These are phyloP conservation scores for Etheostoma nigrum DNA, from an alignment of 2,797 vertebrate species.

Conservation along the genomic window DNA sequence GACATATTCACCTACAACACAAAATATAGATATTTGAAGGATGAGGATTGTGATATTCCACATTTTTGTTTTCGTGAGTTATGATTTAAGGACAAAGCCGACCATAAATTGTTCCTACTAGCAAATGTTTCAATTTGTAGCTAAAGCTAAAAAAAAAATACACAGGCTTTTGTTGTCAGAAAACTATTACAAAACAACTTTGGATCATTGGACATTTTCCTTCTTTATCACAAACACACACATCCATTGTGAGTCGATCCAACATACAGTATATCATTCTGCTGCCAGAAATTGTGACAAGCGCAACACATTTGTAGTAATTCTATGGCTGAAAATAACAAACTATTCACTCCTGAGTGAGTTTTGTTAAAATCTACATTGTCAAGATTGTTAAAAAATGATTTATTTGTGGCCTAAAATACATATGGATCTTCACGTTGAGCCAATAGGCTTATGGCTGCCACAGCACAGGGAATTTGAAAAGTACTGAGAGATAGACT, in stretches of 20 bases:
- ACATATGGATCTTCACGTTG: not conserved
- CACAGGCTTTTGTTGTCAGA: not conserved
- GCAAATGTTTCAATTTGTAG: not conserved
- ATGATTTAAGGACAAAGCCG: not conserved
- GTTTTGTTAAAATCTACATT: not conserved
- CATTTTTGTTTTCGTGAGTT: too few relatives aligned
- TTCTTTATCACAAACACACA: too few relatives aligned
- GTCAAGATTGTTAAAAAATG: too few relatives aligned
- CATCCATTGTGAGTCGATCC: too few relatives aligned
- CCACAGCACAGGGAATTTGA: not conserved
- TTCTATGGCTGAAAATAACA: not conserved
- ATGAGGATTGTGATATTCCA: not conserved
- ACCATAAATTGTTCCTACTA: not conserved
- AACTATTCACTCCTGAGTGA: constrained; percentile 2
- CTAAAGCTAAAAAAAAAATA: not conserved
- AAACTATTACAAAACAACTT: constrained; percentile 1
- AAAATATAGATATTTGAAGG: not conserved
- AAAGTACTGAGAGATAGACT: not conserved
- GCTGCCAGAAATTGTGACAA: too few relatives aligned
- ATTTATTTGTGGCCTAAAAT: too few relatives aligned
- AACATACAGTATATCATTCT: too few relatives aligned
- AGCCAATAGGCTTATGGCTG: not conserved
- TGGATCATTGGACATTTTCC: too few relatives aligned
- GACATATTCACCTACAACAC: not conserved
- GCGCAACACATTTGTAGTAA: constrained; percentile 3